Evolutionary conservation across 1,140 invertebrate genomes (phyloP).

Genomic region (Eubasilissa regina): DNA sequence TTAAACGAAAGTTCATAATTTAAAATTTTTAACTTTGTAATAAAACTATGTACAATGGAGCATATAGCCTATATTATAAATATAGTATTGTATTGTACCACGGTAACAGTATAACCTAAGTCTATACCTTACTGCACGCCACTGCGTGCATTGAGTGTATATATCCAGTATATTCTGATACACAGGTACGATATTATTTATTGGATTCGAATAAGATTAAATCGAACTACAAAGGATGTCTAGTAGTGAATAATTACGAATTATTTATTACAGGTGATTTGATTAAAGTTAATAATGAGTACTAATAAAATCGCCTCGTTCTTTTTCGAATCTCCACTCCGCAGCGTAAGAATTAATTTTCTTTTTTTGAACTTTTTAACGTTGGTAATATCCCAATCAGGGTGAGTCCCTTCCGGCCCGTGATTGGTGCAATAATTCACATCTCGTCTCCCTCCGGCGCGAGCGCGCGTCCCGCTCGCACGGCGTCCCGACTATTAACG

Average conservation of each 20-base stretch:
- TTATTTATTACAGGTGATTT: slow-evolving; percentile 9
- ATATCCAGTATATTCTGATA: too few relatives aligned
- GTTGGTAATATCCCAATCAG: slow-evolving; percentile 47
- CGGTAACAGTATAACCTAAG: too few relatives aligned
- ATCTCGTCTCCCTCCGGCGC: slow-evolving; percentile 12
- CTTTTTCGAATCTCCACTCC: not conserved
- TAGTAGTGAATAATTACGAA: not conserved
- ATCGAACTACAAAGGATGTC: too few relatives aligned
- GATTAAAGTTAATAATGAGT: slow-evolving; percentile 11
- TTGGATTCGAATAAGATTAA: too few relatives aligned
- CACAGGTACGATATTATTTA: not conserved
- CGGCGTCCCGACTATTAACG: slow-evolving; percentile 33
- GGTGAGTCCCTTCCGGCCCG: slow-evolving; percentile 48
- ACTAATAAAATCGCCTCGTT: slow-evolving; percentile 5
- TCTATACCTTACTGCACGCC: too few relatives aligned
- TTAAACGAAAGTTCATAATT: too few relatives aligned
- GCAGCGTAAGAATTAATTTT: slow-evolving; percentile 30
- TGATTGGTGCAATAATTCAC: slow-evolving; percentile 50
- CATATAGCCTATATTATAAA: too few relatives aligned
- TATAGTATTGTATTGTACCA: too few relatives aligned
- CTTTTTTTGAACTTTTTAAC: slow-evolving; percentile 45
- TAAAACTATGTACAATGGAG: too few relatives aligned
- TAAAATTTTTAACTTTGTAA: too few relatives aligned
- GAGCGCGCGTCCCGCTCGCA: slow-evolving; percentile 27
- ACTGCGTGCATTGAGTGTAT: too few relatives aligned